Percentiles rank a stretch among this genome's conserved stretches.
These are phyloP conservation scores for Glyphotaelius pellucidus DNA, from an alignment of 2,888 invertebrate species.

Conservation along the genomic window DNA sequence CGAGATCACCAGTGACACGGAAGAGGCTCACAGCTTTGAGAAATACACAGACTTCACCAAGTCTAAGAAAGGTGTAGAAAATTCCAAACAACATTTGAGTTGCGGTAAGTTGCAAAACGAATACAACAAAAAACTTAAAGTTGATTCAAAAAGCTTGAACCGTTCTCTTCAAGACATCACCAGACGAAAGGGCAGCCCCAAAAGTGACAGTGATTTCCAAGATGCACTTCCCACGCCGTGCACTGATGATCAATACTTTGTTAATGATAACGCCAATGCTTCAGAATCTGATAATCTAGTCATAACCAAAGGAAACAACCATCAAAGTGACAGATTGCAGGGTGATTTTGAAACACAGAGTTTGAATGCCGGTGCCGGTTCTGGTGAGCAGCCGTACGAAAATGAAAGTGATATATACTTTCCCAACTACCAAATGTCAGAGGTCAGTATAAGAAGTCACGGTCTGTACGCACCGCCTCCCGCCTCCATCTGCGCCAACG, in stretches of 20 bases:
- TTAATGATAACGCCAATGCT: conserved; percentile 56
- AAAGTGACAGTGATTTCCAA: conserved; percentile 33
- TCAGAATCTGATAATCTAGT: conserved; percentile 61
- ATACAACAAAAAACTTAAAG: conserved; percentile 28
- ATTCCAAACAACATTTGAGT: conserved; percentile 68
- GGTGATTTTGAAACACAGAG: conserved; percentile 75
- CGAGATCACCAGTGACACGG: conserved; percentile 75
- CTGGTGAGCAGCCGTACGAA: conserved; percentile 75
- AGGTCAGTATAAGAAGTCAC: conserved; percentile 81
- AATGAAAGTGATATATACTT: conserved; percentile 81
- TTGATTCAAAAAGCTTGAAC: conserved; percentile 54
- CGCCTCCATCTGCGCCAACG: conserved; percentile 76
- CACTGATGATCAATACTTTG: conserved; percentile 47
- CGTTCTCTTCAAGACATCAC: conserved; percentile 62
- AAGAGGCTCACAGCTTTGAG: conserved; percentile 76
- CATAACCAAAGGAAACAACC: conserved; percentile 19
- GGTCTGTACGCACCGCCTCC: conserved; percentile 81
- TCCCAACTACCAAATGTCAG: conserved; percentile 80
- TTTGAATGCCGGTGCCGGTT: conserved; percentile 74
- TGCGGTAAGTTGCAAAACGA: conserved; percentile 68
- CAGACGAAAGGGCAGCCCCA: conserved; percentile 29
- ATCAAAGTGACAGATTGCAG: background rate
- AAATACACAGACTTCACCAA: conserved; percentile 77
- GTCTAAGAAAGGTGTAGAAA: conserved; percentile 71
- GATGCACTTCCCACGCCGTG: conserved; percentile 29